Percentiles rank a stretch among this genome's conserved stretches.
These are phyloP conservation scores for Neuroterus valhalla DNA, from an alignment of 1,140 invertebrate species.

Conservation along the genomic window DNA sequence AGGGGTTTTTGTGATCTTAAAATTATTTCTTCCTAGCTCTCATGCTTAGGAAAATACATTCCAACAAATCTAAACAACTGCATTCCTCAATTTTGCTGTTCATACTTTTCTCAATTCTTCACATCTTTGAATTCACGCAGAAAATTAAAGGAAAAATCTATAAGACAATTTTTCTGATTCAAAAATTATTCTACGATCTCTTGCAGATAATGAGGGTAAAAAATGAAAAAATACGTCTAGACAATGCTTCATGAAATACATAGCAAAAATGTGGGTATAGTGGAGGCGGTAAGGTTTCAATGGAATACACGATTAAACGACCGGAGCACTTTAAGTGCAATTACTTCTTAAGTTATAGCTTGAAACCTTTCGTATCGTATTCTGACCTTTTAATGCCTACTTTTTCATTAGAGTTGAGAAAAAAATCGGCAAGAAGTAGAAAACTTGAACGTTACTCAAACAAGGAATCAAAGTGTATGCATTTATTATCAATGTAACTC, in stretches of 20 bases:
- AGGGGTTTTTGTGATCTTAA: too few relatives aligned
- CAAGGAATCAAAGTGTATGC: too few relatives aligned
- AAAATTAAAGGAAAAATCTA: too few relatives aligned
- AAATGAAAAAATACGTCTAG: not conserved
- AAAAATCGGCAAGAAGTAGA: not conserved
- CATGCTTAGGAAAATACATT: too few relatives aligned
- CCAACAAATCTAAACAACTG: too few relatives aligned
- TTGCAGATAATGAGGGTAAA: not conserved
- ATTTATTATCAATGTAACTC: too few relatives aligned
- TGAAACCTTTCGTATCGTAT: not conserved
- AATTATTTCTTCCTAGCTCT: too few relatives aligned
- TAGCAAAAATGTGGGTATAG: not conserved
- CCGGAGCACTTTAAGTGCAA: constrained; percentile 8
- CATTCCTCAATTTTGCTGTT: too few relatives aligned
- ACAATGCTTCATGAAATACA: not conserved
- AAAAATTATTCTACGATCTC: too few relatives aligned
- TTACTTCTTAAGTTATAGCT: constrained; percentile 7
- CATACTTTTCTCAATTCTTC: too few relatives aligned
- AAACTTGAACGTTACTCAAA: not conserved
- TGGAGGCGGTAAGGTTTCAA: constrained; percentile 13
- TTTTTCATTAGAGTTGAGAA: not conserved
- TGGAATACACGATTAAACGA: not conserved
- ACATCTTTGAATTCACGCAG: too few relatives aligned
- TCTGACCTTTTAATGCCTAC: constrained; percentile 12
- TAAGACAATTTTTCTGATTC: too few relatives aligned